phyloP scores from a whole-genome alignment of 2,797 vertebrate species.

The Holocentrus rufus region DNA sequence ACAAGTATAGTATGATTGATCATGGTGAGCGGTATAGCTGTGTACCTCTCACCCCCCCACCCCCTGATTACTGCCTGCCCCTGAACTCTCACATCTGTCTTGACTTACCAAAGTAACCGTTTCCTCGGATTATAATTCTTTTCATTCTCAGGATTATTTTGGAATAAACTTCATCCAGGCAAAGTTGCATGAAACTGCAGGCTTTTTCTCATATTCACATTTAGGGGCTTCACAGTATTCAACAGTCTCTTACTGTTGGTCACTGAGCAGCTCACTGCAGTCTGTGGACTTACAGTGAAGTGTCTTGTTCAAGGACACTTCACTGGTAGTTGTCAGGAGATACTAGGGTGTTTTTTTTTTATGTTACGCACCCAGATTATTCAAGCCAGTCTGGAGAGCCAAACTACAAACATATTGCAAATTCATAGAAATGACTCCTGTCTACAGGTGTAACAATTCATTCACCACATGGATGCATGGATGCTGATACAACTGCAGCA shows the following conservation, averaged over 20 bases:
- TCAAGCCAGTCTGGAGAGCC: neutral
- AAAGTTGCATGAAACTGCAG: conserved; percentile 7
- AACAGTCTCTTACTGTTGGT: too few relatives aligned
- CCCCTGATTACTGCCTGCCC: conserved; percentile 73
- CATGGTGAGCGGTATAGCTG: conserved; percentile 73
- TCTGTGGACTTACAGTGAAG: too few relatives aligned
- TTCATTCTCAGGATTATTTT: conserved; percentile 40
- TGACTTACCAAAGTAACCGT: conserved; percentile 69
- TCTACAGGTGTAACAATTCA: too few relatives aligned
- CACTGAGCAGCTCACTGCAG: conserved; percentile 16
- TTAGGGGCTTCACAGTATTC: conserved; percentile 22
- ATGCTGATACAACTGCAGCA: too few relatives aligned
- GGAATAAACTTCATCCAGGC: conserved; percentile 41
- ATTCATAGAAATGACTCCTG: conserved; percentile 73
- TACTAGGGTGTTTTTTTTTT: too few relatives aligned
- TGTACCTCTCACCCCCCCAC: conserved; percentile 74
- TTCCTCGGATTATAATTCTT: conserved; percentile 64
- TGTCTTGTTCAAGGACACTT: too few relatives aligned
- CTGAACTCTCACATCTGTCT: conserved; percentile 81
- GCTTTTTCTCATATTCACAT: conserved; percentile 18
- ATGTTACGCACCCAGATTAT: neutral
- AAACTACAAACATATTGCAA: conserved; percentile 48
- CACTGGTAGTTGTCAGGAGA: neutral
- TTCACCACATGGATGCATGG: too few relatives aligned
- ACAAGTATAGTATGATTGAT: conserved; percentile 84